phyloP scores from a whole-genome alignment of 2,113 vertebrate genomes.

The Prionailurus bengalensis region DNA sequence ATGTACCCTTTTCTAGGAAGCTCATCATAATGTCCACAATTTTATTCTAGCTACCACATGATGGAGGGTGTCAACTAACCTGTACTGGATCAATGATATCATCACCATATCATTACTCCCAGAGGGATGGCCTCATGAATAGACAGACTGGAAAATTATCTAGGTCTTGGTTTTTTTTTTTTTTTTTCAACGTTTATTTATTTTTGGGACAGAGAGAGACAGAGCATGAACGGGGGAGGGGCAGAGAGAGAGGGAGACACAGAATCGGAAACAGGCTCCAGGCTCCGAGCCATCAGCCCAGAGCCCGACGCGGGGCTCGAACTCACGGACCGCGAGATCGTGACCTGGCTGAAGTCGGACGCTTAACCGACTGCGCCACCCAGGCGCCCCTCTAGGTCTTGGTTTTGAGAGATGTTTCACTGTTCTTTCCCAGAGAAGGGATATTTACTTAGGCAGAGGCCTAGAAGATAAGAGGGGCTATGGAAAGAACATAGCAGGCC shows the following conservation, averaged over 20 bases:
- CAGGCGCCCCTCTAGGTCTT: neutral
- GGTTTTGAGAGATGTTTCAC: neutral
- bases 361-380: no score
- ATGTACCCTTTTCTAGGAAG: neutral
- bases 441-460: neutral
- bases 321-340: no score
- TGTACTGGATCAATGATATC: neutral
- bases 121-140: neutral
- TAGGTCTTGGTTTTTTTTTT: neutral
- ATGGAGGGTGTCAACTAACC: neutral
- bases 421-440: neutral
- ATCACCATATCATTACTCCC: neutral
- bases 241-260: no score
- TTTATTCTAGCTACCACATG: neutral
- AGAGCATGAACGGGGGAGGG: no score
- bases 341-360: no score
- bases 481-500: neutral
- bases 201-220: no score
- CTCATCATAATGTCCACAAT: neutral
- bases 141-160: neutral
- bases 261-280: no score
- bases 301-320: no score
- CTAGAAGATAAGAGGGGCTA: neutral
- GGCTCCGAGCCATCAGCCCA: no score
- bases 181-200: no score